Base-by-base conservation (phyloP, 2,113 vertebrate species). In the Otus sunia region DNA sequence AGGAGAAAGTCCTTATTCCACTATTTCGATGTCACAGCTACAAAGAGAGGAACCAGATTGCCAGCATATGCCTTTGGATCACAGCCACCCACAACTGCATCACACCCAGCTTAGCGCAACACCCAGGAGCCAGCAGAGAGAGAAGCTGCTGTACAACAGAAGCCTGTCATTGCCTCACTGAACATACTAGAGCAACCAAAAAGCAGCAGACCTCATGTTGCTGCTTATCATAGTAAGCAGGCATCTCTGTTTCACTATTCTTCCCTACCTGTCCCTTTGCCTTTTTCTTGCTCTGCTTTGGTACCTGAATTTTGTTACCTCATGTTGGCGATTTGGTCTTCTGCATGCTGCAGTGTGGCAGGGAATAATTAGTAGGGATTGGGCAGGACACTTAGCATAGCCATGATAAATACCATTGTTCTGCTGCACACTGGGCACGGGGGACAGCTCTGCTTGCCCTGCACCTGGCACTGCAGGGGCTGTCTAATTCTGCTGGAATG, bases 1-100 rank as follows among this genome's bases (percentile, higher is more conserved):
- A 92, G 97, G 97, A 97, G 97, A 96, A 97, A 95, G 68, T 75
- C n/a, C 30, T 75, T 82, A 30, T 34, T 74, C 30, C 6, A 1
- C 62, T 50, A 2, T 73, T 60, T 56, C 43, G 25, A 5, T 72
- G 58, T 60, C 49, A 76, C n/a, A 66, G 58, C 86, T 77, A 53
- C 36, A 47, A 63, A 78, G 43, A 72, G 15, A 29, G 37, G 64
- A 90, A 87, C 22, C 19, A 37, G 67, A 37, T 12, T 68, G n/a
- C 49, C 66, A 73, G 26, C 30, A 73, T 26, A 5, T 72, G 26
- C 56, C 29, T 90, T 58, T 63, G 39, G 47, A 72, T 69, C 43
- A 41, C 85, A 91, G 60, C 47, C 74, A 75, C 69, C 8, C 36
- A 76, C 36, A n/a, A 23, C 17, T 13, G 27, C 58, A 63, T 92